These are phyloP conservation scores for Ptychadena robeensis DNA, from an alignment of 2,797 vertebrate species.

Conservation along the genomic window DNA sequence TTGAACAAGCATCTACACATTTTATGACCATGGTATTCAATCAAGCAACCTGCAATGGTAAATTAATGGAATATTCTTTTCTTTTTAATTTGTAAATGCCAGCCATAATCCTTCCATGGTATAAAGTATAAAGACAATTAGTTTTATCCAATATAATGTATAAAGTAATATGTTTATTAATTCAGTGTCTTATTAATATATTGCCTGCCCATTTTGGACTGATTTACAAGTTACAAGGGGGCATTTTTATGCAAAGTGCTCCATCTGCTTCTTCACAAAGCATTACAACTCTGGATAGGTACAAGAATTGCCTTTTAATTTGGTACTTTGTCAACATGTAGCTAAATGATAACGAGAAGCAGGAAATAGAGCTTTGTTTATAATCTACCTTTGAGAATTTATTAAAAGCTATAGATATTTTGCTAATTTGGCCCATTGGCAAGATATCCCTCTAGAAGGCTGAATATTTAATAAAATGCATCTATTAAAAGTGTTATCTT, in stretches of 20 bases:
- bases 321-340: conserved; percentile 15
- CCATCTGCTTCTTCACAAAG: background rate
- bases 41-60: too few relatives aligned
- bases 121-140: too few relatives aligned
- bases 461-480: conserved; percentile 58
- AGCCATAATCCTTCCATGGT: too few relatives aligned
- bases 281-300: background rate
- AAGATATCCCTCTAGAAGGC: conserved; percentile 14
- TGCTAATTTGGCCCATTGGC: conserved; percentile 48
- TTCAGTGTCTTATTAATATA: background rate
- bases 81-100: too few relatives aligned
- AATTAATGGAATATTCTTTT: too few relatives aligned
- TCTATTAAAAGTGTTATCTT: conserved; percentile 50
- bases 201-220: background rate
- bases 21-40: too few relatives aligned
- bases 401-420: conserved; percentile 54
- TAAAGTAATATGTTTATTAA: background rate
- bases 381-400: conserved; percentile 5
- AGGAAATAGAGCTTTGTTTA: background rate
- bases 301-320: background rate
- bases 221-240: background rate
- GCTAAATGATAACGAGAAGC: background rate
- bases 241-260: background rate
- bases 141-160: background rate
- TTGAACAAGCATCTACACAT: too few relatives aligned